phyloP scores from a whole-genome alignment of 2,888 invertebrate genomes.

The Calliphora vomitoria region DNA sequence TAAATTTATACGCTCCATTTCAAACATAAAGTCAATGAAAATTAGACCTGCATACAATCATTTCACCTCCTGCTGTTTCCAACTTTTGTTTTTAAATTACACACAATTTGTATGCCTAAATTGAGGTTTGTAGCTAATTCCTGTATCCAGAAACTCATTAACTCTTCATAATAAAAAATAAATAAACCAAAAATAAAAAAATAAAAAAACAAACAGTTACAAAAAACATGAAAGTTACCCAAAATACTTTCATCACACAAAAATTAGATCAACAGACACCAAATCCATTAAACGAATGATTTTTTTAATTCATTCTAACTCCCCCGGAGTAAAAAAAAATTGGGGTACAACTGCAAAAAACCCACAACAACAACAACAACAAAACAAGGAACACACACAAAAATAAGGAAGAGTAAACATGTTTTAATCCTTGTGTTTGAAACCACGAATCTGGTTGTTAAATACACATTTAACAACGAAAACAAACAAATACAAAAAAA shows the following conservation, averaged over 20 bases:
- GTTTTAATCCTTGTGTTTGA: slow-evolving; percentile 46
- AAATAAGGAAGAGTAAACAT: neutral
- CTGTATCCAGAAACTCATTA: slow-evolving; percentile 25
- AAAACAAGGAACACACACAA: slow-evolving; percentile 22
- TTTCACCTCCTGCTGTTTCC: neutral
- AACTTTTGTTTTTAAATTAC: slow-evolving; percentile 1
- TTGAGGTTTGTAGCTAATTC: neutral
- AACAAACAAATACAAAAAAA: slow-evolving; percentile 23
- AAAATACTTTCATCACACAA: neutral
- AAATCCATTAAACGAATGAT: slow-evolving; percentile 54
- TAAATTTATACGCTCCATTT: neutral
- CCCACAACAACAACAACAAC: neutral
- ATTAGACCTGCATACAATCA: neutral
- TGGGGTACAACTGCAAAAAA: slow-evolving; percentile 2
- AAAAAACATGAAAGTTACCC: neutral
- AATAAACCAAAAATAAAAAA: neutral
- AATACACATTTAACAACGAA: slow-evolving; percentile 35
- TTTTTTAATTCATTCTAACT: slow-evolving; percentile 20
- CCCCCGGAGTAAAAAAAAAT: slow-evolving; percentile 5
- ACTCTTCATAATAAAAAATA: neutral
- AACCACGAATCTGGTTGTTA: slow-evolving; percentile 70
- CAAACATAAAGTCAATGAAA: neutral
- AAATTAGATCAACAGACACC: slow-evolving; percentile 51
- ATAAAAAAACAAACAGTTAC: neutral
- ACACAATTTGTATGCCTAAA: slow-evolving; percentile 1